Evolutionary conservation across 1,140 invertebrate species (phyloP).

Genomic region (Solenopsis invicta): DNA sequence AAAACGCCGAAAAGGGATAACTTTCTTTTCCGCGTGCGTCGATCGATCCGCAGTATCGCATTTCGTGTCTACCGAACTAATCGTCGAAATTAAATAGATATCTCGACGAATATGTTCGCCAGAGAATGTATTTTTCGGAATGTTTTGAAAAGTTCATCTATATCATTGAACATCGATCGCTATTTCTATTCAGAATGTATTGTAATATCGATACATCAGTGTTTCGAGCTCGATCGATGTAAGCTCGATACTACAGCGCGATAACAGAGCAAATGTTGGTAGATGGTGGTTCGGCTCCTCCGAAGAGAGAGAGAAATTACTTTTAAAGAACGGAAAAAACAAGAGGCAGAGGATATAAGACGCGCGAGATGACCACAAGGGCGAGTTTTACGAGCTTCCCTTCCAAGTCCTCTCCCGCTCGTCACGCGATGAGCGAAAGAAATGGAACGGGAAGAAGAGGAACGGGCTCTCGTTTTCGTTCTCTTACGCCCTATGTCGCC

Average conservation of each 20-base stretch:
- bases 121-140: background rate
- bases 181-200: background rate
- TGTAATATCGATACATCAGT: background rate
- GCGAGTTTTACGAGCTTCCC: constrained; percentile 83
- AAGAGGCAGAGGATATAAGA: constrained; percentile 34
- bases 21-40: background rate
- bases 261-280: constrained; percentile 34
- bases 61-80: background rate
- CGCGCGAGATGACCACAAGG: constrained; percentile 75
- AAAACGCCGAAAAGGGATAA: background rate
- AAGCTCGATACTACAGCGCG: background rate
- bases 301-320: constrained; percentile 63
- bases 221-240: background rate
- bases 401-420: constrained; percentile 64
- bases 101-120: background rate
- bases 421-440: constrained; percentile 80
- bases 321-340: constrained; percentile 24
- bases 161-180: background rate
- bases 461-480: constrained; percentile 76
- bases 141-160: background rate
- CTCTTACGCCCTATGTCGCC: constrained; percentile 73
- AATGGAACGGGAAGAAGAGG: constrained; percentile 58
- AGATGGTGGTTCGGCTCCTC: too few species aligned
- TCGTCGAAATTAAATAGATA: background rate
- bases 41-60: constrained; percentile 11